Percentiles rank a stretch among this genome's conserved stretches.
These are phyloP conservation scores for Rhagophthalmus giganteus DNA, from an alignment of 2,888 invertebrate genomes.

Conservation along the genomic window DNA sequence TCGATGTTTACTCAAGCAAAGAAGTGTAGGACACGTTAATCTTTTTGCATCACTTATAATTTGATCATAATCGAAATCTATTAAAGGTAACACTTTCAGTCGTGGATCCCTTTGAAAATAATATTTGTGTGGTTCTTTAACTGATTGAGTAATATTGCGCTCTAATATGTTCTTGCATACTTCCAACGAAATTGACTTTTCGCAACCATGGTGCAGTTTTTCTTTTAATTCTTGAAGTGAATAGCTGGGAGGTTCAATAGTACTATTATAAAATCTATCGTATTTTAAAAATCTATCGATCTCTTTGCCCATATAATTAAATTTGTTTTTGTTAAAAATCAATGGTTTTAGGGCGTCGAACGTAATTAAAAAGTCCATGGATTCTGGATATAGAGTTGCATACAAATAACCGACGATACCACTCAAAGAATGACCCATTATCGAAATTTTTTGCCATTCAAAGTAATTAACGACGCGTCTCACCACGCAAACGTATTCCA, in stretches of 20 bases:
- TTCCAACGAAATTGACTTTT: slow-evolving; percentile 61
- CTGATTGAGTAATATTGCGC: slow-evolving; percentile 60
- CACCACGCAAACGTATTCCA: no score
- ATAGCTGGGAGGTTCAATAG: slow-evolving; percentile 61
- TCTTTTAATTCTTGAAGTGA: slow-evolving; percentile 62
- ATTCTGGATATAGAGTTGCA: slow-evolving; percentile 63
- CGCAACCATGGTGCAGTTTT: slow-evolving; percentile 59
- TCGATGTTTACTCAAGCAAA: background rate
- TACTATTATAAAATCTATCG: background rate
- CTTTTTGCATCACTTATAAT: background rate
- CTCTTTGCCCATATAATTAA: background rate
- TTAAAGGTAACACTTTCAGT: slow-evolving; percentile 56
- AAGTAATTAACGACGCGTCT: slow-evolving; percentile 64
- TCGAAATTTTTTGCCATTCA: slow-evolving; percentile 69
- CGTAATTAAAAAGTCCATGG: slow-evolving; percentile 61
- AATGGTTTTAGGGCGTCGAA: slow-evolving; percentile 54
- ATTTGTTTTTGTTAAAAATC: background rate
- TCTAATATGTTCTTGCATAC: slow-evolving; percentile 59
- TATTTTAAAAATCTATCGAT: slow-evolving; percentile 1
- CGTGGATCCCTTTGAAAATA: slow-evolving; percentile 67
- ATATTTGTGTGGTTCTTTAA: slow-evolving; percentile 60
- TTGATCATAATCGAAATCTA: background rate
- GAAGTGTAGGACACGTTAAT: background rate
- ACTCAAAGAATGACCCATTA: slow-evolving; percentile 72
- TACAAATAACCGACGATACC: slow-evolving; percentile 65